Evolutionary conservation across 1,140 invertebrate species (phyloP).

Genomic region (Drepana arcuata): DNA sequence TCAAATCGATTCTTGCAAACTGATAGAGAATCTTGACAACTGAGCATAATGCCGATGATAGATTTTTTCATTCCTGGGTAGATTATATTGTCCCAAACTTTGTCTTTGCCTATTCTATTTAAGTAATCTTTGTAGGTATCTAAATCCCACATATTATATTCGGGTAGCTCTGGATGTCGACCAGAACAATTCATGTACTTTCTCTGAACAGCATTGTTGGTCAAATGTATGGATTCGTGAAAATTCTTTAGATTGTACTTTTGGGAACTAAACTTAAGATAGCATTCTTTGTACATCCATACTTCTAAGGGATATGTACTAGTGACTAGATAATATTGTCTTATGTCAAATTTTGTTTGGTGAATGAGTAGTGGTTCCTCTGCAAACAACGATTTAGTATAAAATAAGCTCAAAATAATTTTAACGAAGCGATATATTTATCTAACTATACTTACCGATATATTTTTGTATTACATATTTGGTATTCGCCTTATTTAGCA

Average conservation of each 20-base stretch:
- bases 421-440: not conserved
- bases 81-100: conserved; percentile 78
- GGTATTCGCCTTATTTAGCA: conserved; percentile 63
- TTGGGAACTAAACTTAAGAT: conserved; percentile 92
- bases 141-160: conserved; percentile 90
- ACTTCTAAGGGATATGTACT: conserved; percentile 84
- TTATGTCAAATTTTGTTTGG: conserved; percentile 93
- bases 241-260: conserved; percentile 87
- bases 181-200: conserved; percentile 81
- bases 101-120: conserved; percentile 51
- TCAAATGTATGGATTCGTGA: conserved; percentile 92
- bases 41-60: conserved; percentile 84
- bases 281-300: conserved; percentile 92
- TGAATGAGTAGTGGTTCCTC: conserved; percentile 87
- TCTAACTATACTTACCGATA: conserved; percentile 77
- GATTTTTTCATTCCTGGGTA: conserved; percentile 90
- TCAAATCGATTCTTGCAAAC: conserved; percentile 87
- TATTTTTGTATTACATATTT: conserved; percentile 94
- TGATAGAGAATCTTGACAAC: conserved; percentile 83
- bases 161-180: conserved; percentile 78
- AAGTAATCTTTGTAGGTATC: conserved; percentile 82
- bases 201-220: conserved; percentile 92
- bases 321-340: conserved; percentile 91
- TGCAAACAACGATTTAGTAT: conserved; percentile 49
- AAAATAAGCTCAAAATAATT: not conserved